Evolutionary conservation across 2,888 invertebrate genomes (phyloP).

Genomic region (Protophormia terraenovae): DNA sequence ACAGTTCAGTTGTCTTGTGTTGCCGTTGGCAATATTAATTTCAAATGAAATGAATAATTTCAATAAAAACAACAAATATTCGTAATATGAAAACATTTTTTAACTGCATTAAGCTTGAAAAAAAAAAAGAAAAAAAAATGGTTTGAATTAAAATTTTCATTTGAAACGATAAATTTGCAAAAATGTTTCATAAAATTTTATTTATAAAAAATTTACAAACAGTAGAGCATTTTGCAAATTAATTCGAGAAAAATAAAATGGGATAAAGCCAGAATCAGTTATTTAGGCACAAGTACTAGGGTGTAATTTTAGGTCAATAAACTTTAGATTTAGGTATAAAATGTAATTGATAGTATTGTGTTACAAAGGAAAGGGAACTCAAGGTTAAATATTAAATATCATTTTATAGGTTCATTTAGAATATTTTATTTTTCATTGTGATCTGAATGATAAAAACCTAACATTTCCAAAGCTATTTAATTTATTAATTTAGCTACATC

Average conservation of each 20-base stretch:
- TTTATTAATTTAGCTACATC: too few species aligned
- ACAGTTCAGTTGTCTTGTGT: constrained; percentile 48
- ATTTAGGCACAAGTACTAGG: background rate
- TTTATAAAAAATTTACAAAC: background rate
- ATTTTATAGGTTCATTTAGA: too few species aligned
- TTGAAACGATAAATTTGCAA: constrained; percentile 39
- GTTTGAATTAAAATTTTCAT: constrained; percentile 30
- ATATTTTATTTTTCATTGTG: too few species aligned
- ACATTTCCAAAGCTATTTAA: too few species aligned
- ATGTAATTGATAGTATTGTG: too few species aligned
- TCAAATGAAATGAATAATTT: background rate
- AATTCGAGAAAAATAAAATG: too few species aligned
- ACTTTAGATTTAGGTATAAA: background rate
- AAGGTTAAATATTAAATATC: background rate
- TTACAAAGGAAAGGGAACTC: background rate
- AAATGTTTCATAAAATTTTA: constrained; percentile 2
- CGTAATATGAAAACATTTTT: constrained; percentile 12
- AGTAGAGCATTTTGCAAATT: background rate
- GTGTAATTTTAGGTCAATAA: background rate
- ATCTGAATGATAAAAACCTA: too few species aligned
- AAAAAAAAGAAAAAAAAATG: constrained; percentile 5
- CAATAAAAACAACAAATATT: background rate
- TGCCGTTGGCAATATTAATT: constrained; percentile 58
- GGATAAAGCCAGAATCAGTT: too few species aligned
- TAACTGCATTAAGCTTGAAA: background rate